A percentile compares a stretch with the other conserved stretches of the same genome.
These are phyloP conservation scores for Amphibalanus amphitrite DNA, from an alignment of 1,140 invertebrate genomes.

Conservation along the genomic window DNA sequence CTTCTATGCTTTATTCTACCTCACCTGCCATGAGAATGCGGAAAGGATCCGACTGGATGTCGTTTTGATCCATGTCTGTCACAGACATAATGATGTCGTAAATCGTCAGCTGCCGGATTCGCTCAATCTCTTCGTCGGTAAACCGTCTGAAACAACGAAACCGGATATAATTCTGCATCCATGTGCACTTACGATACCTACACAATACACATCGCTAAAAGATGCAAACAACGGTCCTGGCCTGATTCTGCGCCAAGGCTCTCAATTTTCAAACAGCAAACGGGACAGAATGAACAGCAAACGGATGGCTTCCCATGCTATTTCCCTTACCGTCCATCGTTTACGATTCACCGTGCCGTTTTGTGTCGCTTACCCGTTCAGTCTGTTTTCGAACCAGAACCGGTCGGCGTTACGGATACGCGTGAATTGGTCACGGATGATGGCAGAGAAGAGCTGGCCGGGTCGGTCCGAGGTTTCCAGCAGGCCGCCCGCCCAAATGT, in stretches of 20 bases:
- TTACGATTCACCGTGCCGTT: too few species aligned
- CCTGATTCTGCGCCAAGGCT: too few species aligned
- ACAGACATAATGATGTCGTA: conserved; percentile 37
- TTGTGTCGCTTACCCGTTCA: conserved; percentile 27
- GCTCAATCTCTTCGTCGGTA: conserved; percentile 31
- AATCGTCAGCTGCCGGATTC: conserved; percentile 34
- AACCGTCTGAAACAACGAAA: conserved; percentile 39
- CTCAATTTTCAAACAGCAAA: too few species aligned
- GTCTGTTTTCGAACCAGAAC: conserved; percentile 39
- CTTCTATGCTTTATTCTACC: too few species aligned
- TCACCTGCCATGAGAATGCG: conserved; percentile 22
- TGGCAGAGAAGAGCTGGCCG: conserved; percentile 37
- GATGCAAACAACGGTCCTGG: too few species aligned
- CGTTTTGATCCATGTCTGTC: conserved; percentile 31
- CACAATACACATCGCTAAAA: too few species aligned
- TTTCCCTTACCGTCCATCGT: too few species aligned
- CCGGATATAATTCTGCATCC: too few species aligned
- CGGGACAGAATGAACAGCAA: too few species aligned
- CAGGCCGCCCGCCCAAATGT: conserved; percentile 48
- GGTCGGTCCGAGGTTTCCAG: conserved; percentile 35
- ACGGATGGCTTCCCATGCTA: too few species aligned
- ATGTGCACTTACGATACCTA: too few species aligned
- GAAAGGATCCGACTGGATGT: conserved; percentile 40
- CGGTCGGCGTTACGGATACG: conserved; percentile 36
- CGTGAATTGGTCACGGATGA: conserved; percentile 37